Percentiles rank a stretch among this genome's conserved stretches.
phyloP scores from a whole-genome alignment of 2,888 invertebrate species.

The Homarus gammarus region DNA sequence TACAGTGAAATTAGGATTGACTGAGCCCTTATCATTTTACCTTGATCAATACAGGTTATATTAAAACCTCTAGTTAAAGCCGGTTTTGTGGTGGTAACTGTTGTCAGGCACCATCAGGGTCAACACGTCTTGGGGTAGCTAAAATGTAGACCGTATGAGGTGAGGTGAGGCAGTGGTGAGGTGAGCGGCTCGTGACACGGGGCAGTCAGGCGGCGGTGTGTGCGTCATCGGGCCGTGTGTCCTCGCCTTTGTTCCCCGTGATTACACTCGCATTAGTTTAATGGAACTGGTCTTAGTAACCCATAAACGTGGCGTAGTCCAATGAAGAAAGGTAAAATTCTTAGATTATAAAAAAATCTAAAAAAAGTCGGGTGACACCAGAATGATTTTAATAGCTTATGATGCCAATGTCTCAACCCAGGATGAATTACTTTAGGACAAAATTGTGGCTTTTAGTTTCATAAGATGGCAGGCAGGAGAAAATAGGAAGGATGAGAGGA shows the following conservation, averaged over 20 bases:
- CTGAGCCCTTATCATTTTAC: too few species aligned
- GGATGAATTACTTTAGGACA: neutral
- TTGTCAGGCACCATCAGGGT: too few species aligned
- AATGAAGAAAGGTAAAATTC: neutral
- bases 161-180: too few species aligned
- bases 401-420: neutral
- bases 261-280: neutral
- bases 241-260: neutral
- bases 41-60: too few species aligned
- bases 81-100: too few species aligned
- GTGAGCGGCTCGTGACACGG: too few species aligned
- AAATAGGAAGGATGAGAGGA: neutral
- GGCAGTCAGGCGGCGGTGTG: too few species aligned
- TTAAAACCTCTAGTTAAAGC: too few species aligned
- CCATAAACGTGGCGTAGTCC: constrained; percentile 2
- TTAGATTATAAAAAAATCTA: neutral
- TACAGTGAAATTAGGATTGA: too few species aligned
- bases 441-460: neutral
- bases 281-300: neutral
- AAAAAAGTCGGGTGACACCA: neutral
- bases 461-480: neutral
- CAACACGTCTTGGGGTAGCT: too few species aligned
- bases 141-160: too few species aligned
- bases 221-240: too few species aligned
- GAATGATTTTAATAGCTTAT: neutral